A percentile compares a stretch with the other conserved stretches of the same genome.
phyloP scores from a whole-genome alignment of 2,797 vertebrate species.

The Sebastes dallii region DNA sequence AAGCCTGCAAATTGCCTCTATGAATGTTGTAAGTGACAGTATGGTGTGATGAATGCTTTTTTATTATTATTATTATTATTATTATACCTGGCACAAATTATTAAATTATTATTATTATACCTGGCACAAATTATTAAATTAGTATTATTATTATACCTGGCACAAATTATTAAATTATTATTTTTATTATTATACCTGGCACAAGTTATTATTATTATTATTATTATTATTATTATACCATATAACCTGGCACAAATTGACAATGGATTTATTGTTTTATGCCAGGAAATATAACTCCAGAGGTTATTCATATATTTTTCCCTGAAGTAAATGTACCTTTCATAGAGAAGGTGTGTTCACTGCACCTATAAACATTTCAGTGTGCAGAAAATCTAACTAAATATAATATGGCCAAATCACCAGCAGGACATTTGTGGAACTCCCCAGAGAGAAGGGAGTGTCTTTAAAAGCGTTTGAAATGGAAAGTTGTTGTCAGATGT shows the following conservation, averaged over 20 bases:
- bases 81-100: too few species aligned
- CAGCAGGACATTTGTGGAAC: neutral
- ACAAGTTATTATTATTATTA: too few species aligned
- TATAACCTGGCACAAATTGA: neutral
- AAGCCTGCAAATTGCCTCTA: neutral
- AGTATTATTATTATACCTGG: too few species aligned
- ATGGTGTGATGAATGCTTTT: neutral
- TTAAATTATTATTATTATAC: neutral
- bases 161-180: neutral
- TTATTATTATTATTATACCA: neutral
- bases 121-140: too few species aligned
- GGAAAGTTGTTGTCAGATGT: neutral
- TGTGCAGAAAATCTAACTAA: neutral
- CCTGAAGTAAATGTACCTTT: neutral
- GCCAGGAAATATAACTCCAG: neutral
- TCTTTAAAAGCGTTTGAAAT: neutral
- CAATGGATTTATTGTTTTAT: constrained; percentile 1
- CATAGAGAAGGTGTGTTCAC: neutral
- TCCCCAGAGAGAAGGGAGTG: neutral
- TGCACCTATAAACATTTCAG: neutral
- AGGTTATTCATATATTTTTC: neutral
- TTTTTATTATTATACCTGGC: too few species aligned
- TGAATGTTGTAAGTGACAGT: neutral
- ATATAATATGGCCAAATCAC: neutral
- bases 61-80: too few species aligned